These are phyloP conservation scores for Hypolimnas misippus DNA, from an alignment of 2,888 invertebrate genomes.

Conservation along the genomic window DNA sequence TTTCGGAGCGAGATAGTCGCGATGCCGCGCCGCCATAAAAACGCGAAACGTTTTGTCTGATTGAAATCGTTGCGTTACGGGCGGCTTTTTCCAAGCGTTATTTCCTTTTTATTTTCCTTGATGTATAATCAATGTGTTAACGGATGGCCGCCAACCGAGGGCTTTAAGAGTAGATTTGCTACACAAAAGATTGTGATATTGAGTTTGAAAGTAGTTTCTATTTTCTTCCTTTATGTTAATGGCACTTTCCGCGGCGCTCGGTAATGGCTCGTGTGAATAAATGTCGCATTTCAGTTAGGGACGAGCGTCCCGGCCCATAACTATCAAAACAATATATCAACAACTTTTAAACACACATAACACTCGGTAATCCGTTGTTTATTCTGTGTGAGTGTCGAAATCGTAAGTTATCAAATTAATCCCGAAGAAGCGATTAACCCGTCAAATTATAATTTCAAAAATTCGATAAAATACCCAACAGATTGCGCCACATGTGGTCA, in stretches of 20 bases:
- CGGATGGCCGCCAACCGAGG: slow-evolving; percentile 77
- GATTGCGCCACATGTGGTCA: slow-evolving; percentile 82
- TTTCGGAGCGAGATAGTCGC: slow-evolving; percentile 83
- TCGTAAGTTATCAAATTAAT: slow-evolving; percentile 68
- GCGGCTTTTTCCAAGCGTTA: slow-evolving; percentile 73
- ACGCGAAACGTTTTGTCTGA: slow-evolving; percentile 84
- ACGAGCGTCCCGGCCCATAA: slow-evolving; percentile 2
- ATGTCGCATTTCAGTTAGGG: slow-evolving; percentile 63
- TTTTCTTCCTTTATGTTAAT: slow-evolving; percentile 80
- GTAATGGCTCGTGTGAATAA: slow-evolving; percentile 76
- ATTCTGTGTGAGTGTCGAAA: slow-evolving; percentile 49
- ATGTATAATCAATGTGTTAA: slow-evolving; percentile 84
- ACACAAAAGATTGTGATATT: slow-evolving; percentile 83
- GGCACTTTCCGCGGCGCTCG: slow-evolving; percentile 71
- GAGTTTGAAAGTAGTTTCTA: slow-evolving; percentile 82
- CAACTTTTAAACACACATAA: slow-evolving; percentile 18
- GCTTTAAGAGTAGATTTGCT: slow-evolving; percentile 77
- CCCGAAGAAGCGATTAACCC: slow-evolving; percentile 62
- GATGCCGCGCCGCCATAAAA: slow-evolving; percentile 79
- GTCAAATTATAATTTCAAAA: slow-evolving; percentile 72
- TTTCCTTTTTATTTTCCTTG: slow-evolving; percentile 82
- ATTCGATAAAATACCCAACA: slow-evolving; percentile 73
- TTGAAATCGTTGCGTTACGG: slow-evolving; percentile 79
- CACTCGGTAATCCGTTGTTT: slow-evolving; percentile 55
- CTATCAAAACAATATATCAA: slow-evolving; percentile 27